phyloP scores from a whole-genome alignment of 1,140 invertebrate genomes.

The Ectropis grisescens region DNA sequence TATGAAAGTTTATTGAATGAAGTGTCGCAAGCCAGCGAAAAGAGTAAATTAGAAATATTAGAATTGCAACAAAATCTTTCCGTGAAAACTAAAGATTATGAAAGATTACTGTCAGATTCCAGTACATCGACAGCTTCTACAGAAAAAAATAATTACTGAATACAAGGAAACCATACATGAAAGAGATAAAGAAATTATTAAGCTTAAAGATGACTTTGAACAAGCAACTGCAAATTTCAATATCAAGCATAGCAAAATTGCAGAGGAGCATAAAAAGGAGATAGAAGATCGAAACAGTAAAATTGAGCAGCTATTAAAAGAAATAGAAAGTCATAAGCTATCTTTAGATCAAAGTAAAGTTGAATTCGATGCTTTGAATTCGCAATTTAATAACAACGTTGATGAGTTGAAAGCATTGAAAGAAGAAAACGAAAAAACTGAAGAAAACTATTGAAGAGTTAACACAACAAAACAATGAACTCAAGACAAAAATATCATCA shows the following conservation, averaged over 20 bases:
- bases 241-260: conserved; percentile 55
- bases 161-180: conserved; percentile 57
- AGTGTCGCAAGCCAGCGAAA: conserved; percentile 54
- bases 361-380: conserved; percentile 48
- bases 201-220: conserved; percentile 59
- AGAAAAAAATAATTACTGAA: conserved; percentile 54
- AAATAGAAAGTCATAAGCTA: conserved; percentile 67
- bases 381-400: conserved; percentile 42
- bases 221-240: conserved; percentile 55
- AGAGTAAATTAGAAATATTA: conserved; percentile 50
- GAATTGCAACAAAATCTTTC: conserved; percentile 50
- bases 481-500: conserved; percentile 41
- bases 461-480: conserved; percentile 36
- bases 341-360: conserved; percentile 62
- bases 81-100: conserved; percentile 52
- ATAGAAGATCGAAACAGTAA: conserved; percentile 59
- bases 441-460: conserved; percentile 51
- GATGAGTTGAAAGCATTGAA: conserved; percentile 56
- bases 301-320: conserved; percentile 56
- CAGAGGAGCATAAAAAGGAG: conserved; percentile 61
- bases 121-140: conserved; percentile 29
- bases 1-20: conserved; percentile 55
- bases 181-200: conserved; percentile 59
- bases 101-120: conserved; percentile 41
- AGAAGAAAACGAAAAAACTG: conserved; percentile 53